Evolutionary conservation across 2,113 vertebrate genomes (phyloP), one percentile per base, ranked within the genome.

Genomic region (Solea solea): DNA sequence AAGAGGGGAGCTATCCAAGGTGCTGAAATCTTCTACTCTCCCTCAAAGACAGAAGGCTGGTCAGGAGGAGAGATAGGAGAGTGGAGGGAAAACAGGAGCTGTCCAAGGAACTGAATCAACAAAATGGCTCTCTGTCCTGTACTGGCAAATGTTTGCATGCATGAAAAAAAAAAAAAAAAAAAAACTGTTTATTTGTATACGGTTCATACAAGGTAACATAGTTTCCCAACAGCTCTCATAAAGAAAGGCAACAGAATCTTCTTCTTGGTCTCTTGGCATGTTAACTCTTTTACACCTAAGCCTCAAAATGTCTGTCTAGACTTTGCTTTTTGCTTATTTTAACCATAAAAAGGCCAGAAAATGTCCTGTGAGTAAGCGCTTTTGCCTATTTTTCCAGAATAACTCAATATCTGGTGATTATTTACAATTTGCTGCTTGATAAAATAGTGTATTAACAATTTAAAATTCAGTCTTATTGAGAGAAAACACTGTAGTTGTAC

Each of bases 31-130:
- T 25, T 69, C 77, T 63, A 14, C 14, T 8, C 72, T 64, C 66
- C 64, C 57, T 61, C 25, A 46, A 55, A 74, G 67, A 56, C 70
- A 70, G 48, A 13, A 39, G 56, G 49, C 28, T 54, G 16, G 25
- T 49, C 28, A 25, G 8, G 15, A 49, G 28, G 45, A 34, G n/a
- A 57, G 65, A 48, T 4, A 12, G 49, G 46, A 44, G 72, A 64
- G 57, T 15, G 12, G 28, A 70, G 67, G 58, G 39, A 56, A 76
- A 28, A 56, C 15, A 64, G 58, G 56, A 80, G 67, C 74, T 82
- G 80, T 86, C 83, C 63, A 53, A 34, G 61, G 74, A 61, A 67
- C 54, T 69, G 72, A 85, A 75, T 74, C 69, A 62, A 46, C 53
- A 61, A 25, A 28, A 9, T 8, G 56, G 62, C 65, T 79, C 63